Evolutionary conservation across 2,113 vertebrate species (phyloP).

Genomic region (Regulus satrapa): DNA sequence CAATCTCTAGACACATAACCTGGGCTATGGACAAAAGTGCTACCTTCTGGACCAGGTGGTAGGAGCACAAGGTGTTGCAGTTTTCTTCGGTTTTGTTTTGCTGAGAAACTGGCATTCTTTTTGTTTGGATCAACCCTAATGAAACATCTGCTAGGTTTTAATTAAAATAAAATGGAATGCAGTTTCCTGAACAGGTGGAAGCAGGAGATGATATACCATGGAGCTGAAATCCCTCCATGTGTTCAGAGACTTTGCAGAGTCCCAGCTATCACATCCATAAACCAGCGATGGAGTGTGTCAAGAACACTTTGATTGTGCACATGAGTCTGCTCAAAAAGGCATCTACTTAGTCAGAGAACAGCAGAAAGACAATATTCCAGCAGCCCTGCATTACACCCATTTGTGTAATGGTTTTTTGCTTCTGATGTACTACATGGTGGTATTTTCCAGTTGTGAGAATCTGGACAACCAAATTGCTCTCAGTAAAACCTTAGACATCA

Average conservation of each 20-base stretch:
- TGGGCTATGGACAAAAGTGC: neutral
- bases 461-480: neutral
- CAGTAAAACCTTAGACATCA: neutral
- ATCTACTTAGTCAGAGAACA: neutral
- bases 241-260: slow-evolving; percentile 15
- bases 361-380: neutral
- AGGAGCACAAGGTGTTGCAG: neutral
- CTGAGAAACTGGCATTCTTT: neutral
- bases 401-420: neutral
- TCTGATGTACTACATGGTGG: neutral
- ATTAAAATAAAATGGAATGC: slow-evolving; percentile 61
- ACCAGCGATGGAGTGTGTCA: neutral
- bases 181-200: slow-evolving; percentile 53
- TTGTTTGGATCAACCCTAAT: slow-evolving; percentile 1
- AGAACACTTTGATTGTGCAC: slow-evolving; percentile 30
- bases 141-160: slow-evolving; percentile 65
- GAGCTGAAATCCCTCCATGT: slow-evolving; percentile 32
- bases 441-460: neutral
- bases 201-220: slow-evolving; percentile 23
- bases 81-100: neutral
- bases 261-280: slow-evolving; percentile 21
- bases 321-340: neutral
- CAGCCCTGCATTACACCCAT: neutral
- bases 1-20: neutral
- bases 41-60: neutral